These are phyloP conservation scores for Coptodon bakossiorum DNA, from an alignment of 2,113 vertebrate genomes.

Conservation along the genomic window DNA sequence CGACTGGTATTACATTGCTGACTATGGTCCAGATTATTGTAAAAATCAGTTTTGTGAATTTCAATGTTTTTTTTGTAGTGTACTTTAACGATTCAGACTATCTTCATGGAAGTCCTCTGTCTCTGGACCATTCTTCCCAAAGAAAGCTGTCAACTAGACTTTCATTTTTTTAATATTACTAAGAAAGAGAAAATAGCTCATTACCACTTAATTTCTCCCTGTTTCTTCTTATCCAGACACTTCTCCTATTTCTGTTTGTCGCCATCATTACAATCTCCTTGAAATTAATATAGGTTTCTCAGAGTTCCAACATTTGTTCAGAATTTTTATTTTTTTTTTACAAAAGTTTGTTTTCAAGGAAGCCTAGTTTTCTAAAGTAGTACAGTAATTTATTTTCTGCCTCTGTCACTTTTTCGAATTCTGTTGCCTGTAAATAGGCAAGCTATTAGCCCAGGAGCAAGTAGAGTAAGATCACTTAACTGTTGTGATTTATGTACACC, in stretches of 20 bases:
- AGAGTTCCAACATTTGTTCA: background rate
- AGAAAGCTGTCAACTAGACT: background rate
- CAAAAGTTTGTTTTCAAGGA: background rate
- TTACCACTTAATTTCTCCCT: background rate
- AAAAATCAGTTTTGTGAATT: background rate
- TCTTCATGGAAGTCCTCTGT: rapidly evolving
- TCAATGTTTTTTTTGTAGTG: background rate
- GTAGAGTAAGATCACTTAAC: background rate
- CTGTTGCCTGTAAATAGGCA: background rate
- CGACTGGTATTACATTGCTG: background rate
- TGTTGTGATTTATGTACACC: background rate
- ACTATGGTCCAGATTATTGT: background rate
- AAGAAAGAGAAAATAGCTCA: background rate
- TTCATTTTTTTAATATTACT: background rate
- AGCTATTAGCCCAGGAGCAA: background rate
- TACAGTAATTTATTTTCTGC: background rate
- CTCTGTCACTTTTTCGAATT: background rate
- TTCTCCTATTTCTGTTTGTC: background rate
- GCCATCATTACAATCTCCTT: background rate
- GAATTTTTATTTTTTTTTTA: background rate
- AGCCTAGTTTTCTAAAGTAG: background rate
- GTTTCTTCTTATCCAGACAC: background rate
- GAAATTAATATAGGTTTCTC: background rate
- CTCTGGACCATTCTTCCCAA: background rate
- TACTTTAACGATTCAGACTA: background rate